phyloP scores from a whole-genome alignment of 2,797 vertebrate genomes.

The Morelia viridis region DNA sequence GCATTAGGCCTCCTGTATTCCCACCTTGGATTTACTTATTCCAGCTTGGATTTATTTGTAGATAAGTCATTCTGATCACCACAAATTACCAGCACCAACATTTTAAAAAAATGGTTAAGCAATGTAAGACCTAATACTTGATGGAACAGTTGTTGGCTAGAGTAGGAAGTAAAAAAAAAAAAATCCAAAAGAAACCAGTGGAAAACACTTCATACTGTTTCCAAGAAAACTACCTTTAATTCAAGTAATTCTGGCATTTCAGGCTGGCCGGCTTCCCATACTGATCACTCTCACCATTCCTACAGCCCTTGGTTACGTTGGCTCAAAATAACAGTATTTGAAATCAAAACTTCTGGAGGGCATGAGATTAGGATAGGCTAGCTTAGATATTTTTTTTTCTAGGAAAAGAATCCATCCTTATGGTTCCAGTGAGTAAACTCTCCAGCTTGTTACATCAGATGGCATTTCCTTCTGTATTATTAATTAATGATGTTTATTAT shows the following conservation, averaged over 20 bases:
- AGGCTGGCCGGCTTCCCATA: not conserved
- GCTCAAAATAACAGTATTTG: not conserved
- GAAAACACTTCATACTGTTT: not conserved
- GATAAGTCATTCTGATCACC: not conserved
- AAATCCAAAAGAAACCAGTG: not conserved
- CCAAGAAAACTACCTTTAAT: not conserved
- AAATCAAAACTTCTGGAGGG: not conserved
- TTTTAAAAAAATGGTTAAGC: not conserved
- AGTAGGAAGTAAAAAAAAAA: not conserved
- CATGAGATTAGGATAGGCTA: not conserved
- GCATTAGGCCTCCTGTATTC: not conserved
- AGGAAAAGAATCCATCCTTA: not conserved
- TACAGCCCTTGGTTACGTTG: not conserved
- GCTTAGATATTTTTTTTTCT: not conserved
- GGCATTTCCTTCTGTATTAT: not conserved
- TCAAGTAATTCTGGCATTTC: not conserved
- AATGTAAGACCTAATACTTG: not conserved
- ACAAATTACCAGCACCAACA: not conserved
- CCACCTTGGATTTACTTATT: not conserved
- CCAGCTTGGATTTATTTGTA: not conserved
- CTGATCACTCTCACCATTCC: not conserved
- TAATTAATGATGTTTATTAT: not conserved
- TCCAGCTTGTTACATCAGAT: not conserved
- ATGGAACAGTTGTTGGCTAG: not conserved
- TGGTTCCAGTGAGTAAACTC: not conserved